Percentiles rank a stretch among this genome's conserved stretches.
These are phyloP conservation scores for Leptocoma aspasia DNA, from an alignment of 2,113 vertebrate genomes.

Conservation along the genomic window DNA sequence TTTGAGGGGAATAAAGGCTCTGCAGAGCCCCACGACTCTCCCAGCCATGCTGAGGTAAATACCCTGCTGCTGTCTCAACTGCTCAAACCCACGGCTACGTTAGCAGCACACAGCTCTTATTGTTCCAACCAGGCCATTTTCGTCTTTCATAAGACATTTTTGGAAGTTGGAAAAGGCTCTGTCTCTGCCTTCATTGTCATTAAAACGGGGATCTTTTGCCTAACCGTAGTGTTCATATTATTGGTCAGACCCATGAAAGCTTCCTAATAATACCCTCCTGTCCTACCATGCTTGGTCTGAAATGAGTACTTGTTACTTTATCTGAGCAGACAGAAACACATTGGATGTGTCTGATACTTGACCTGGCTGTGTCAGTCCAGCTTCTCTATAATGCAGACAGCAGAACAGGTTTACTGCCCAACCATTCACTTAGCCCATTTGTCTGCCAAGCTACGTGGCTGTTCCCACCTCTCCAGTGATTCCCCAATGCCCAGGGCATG, in stretches of 20 bases:
- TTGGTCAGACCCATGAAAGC: background rate
- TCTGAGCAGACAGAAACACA: background rate
- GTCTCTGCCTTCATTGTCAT: background rate
- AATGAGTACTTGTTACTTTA: background rate
- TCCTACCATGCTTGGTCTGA: background rate
- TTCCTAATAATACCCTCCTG: background rate
- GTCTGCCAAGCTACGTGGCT: fast-evolving
- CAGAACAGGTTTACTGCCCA: background rate
- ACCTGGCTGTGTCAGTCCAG: background rate
- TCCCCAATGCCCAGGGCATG: fast-evolving
- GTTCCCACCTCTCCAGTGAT: background rate
- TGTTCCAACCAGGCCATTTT: slow-evolving; percentile 13
- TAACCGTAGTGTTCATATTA: fast-evolving
- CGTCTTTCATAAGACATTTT: background rate
- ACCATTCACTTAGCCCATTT: background rate
- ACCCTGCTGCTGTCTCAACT: background rate
- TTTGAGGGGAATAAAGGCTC: slow-evolving; percentile 8
- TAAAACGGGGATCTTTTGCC: background rate
- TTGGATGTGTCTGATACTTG: background rate
- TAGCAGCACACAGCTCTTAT: background rate
- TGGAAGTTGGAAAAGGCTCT: background rate
- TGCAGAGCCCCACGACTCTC: background rate
- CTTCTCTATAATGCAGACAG: background rate
- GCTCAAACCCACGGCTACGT: background rate
- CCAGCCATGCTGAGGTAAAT: slow-evolving; percentile 30